phyloP scores from a whole-genome alignment of 2,888 invertebrate species.

The Polyommatus iphigenia region DNA sequence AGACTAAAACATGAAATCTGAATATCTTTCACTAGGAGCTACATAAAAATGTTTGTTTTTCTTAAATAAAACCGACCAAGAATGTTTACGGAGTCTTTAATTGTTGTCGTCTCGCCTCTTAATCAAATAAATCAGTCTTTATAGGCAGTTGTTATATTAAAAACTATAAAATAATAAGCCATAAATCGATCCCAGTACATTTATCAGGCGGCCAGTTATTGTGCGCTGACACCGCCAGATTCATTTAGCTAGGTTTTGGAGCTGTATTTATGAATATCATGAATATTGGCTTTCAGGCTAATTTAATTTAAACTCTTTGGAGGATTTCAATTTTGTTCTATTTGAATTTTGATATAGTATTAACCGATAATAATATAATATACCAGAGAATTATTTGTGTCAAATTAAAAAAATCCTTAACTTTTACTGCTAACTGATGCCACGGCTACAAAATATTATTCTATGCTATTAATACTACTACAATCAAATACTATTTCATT shows the following conservation, averaged over 20 bases:
- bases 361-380: too few relatives aligned
- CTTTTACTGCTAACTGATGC: too few relatives aligned
- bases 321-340: not conserved
- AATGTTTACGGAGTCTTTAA: conserved; percentile 40
- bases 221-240: conserved; percentile 45
- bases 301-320: conserved; percentile 2
- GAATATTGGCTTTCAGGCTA: conserved; percentile 34
- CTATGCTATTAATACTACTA: not conserved
- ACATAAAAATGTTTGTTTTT: conserved; percentile 1
- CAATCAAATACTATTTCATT: not conserved
- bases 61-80: conserved; percentile 3
- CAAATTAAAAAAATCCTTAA: too few relatives aligned
- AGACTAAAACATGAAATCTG: too few relatives aligned
- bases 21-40: not conserved
- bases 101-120: conserved; percentile 46
- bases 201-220: conserved; percentile 57
- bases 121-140: conserved; percentile 50
- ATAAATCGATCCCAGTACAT: conserved; percentile 63
- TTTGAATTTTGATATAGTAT: too few relatives aligned
- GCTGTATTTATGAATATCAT: conserved; percentile 31
- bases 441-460: too few relatives aligned
- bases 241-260: conserved; percentile 31
- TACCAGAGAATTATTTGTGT: too few relatives aligned
- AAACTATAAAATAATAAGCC: conserved; percentile 58
- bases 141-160: conserved; percentile 54